Evolutionary conservation across 2,113 vertebrate species (phyloP).

Genomic region (Hydropotes inermis): DNA sequence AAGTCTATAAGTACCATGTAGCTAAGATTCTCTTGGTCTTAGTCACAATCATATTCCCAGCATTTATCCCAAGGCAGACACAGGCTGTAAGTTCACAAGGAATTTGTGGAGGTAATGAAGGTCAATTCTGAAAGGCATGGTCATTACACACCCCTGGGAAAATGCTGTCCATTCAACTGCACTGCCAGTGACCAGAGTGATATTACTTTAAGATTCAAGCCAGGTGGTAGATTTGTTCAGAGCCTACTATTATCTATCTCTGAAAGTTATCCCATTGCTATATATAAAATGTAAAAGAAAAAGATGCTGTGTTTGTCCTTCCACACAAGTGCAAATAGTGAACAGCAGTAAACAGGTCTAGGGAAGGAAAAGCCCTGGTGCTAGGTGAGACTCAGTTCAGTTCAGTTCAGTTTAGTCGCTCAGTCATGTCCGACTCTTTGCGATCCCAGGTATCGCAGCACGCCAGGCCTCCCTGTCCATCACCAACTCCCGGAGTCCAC

Average conservation of each 20-base stretch:
- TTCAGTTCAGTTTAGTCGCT: too few species aligned
- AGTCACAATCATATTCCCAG: not conserved
- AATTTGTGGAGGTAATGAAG: not conserved
- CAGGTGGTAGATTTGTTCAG: not conserved
- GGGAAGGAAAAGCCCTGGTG: not conserved
- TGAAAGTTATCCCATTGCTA: not conserved
- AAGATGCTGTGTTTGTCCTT: not conserved
- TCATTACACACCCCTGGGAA: not conserved
- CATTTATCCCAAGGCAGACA: not conserved
- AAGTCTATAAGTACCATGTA: not conserved
- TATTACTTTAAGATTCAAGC: not conserved
- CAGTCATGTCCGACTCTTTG: too few species aligned
- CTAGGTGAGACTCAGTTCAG: not conserved
- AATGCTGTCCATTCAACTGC: not conserved
- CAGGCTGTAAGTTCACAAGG: not conserved
- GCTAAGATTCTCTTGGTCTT: not conserved
- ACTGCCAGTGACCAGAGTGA: not conserved
- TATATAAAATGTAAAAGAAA: not conserved
- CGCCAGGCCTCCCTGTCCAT: too few species aligned
- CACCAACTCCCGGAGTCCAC: too few species aligned
- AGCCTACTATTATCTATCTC: not conserved
- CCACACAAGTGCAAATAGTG: not conserved
- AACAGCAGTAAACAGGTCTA: not conserved
- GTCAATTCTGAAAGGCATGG: not conserved
- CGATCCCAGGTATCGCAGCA: too few species aligned